Percentiles rank a stretch among this genome's conserved stretches.
Evolutionary conservation across 2,797 vertebrate genomes (phyloP).

Genomic region (Sebastes minor): DNA sequence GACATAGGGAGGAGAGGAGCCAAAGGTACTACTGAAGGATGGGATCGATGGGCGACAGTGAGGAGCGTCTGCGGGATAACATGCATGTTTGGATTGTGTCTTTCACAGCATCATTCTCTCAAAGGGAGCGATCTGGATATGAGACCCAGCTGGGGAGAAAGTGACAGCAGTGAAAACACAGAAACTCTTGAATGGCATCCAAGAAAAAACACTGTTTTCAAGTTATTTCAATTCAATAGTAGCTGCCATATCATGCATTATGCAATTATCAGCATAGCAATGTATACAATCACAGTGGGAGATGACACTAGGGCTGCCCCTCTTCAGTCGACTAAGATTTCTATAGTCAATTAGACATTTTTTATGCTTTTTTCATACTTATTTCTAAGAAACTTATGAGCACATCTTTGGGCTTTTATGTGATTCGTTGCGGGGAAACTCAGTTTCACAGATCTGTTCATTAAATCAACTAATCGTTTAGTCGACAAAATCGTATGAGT

Average conservation of each 20-base stretch:
- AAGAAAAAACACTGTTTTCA: neutral
- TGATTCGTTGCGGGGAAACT: too few relatives aligned
- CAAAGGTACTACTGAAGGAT: constrained; percentile 23
- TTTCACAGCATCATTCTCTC: constrained; percentile 15
- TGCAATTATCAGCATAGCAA: neutral
- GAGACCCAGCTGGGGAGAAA: constrained; percentile 7
- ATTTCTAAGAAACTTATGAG: too few relatives aligned
- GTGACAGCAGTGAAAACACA: constrained; percentile 11
- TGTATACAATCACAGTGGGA: neutral
- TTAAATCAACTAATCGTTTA: too few relatives aligned
- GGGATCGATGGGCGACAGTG: constrained; percentile 41
- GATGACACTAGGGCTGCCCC: too few relatives aligned
- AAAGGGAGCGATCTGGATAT: constrained; percentile 3
- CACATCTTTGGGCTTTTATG: too few relatives aligned
- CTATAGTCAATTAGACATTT: too few relatives aligned
- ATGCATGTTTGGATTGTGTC: neutral
- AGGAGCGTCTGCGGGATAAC: constrained; percentile 21
- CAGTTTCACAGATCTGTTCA: too few relatives aligned
- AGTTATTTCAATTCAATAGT: neutral
- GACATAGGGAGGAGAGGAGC: neutral
- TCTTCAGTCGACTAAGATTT: too few relatives aligned
- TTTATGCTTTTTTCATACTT: too few relatives aligned
- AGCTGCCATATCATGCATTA: neutral
- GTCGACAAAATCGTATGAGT: too few relatives aligned
- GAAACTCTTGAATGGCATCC: constrained; percentile 20